Evolutionary conservation across 2,888 invertebrate genomes (phyloP).

Genomic region (Callosobruchus maculatus): DNA sequence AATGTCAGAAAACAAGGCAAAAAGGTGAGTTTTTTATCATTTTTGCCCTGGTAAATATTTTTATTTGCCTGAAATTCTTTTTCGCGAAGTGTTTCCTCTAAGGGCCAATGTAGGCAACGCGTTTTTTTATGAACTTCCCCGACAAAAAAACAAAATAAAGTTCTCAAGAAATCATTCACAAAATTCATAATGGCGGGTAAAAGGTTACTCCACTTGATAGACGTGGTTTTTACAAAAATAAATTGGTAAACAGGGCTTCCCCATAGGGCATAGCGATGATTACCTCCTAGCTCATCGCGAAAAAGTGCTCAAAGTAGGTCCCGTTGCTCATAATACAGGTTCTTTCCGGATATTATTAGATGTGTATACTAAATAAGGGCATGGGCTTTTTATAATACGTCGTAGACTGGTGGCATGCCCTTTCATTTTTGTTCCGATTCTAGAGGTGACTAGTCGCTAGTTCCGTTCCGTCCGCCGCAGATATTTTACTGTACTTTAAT

Average conservation of each 20-base stretch:
- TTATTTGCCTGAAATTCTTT: constrained; percentile 10
- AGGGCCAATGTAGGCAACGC: background rate
- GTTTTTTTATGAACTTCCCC: background rate
- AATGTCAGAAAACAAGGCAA: constrained; percentile 73
- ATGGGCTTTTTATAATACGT: constrained; percentile 10
- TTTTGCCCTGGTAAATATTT: constrained; percentile 15
- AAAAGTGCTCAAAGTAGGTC: background rate
- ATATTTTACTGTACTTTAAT: constrained; percentile 23
- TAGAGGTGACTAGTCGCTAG: constrained; percentile 13
- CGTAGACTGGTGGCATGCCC: constrained; percentile 3
- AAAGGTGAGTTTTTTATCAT: constrained; percentile 62
- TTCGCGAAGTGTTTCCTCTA: background rate
- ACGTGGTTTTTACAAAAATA: constrained; percentile 20
- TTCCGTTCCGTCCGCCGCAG: constrained; percentile 20
- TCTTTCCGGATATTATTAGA: background rate
- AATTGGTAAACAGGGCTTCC: background rate
- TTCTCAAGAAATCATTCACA: constrained; percentile 33
- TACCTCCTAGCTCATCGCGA: background rate
- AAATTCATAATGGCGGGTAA: constrained; percentile 49
- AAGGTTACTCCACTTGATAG: constrained; percentile 35
- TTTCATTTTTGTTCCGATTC: constrained; percentile 17
- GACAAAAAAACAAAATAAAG: background rate
- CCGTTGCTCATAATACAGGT: background rate
- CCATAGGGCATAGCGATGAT: background rate
- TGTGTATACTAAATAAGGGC: background rate